Conservation (phyloP, 2,888 invertebrate genomes). For the Stenichneumon culpator region DNA sequence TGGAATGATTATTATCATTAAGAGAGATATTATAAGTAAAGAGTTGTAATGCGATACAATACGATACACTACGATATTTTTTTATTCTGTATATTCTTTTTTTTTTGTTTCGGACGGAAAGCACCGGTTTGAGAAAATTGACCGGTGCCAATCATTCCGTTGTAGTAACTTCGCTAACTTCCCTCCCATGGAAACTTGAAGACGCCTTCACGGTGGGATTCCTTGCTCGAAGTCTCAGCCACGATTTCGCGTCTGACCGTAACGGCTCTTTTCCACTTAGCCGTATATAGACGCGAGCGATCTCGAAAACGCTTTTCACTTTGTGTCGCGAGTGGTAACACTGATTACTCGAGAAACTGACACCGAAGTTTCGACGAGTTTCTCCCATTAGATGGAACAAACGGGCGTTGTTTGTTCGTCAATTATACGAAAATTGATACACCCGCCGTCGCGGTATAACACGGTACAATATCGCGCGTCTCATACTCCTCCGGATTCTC, state of each 20-base stretch:
- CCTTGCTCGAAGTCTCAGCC: neutral
- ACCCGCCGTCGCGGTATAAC: conserved; percentile 10
- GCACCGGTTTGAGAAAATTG: too few relatives aligned
- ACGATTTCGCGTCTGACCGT: neutral
- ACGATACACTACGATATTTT: too few relatives aligned
- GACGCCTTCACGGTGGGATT: neutral
- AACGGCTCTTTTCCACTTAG: neutral
- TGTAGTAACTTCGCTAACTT: too few relatives aligned
- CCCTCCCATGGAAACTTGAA: neutral
- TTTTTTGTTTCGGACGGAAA: neutral
- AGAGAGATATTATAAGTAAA: too few relatives aligned
- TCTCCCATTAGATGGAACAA: conserved; percentile 40
- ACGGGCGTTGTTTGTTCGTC: conserved; percentile 40
- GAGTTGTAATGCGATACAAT: too few relatives aligned
- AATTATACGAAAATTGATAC: conserved; percentile 57
- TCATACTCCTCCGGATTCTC: neutral
- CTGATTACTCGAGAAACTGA: conserved; percentile 13
- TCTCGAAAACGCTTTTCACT: neutral
- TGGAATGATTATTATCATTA: too few relatives aligned
- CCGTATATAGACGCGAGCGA: neutral
- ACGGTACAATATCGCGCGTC: conserved; percentile 5
- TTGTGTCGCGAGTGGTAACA: neutral
- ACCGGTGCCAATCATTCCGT: too few relatives aligned
- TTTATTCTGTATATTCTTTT: neutral
- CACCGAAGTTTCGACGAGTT: conserved; percentile 5